Evolutionary conservation across 1,140 invertebrate species (phyloP).

Genomic region (Harpegnathos saltator): DNA sequence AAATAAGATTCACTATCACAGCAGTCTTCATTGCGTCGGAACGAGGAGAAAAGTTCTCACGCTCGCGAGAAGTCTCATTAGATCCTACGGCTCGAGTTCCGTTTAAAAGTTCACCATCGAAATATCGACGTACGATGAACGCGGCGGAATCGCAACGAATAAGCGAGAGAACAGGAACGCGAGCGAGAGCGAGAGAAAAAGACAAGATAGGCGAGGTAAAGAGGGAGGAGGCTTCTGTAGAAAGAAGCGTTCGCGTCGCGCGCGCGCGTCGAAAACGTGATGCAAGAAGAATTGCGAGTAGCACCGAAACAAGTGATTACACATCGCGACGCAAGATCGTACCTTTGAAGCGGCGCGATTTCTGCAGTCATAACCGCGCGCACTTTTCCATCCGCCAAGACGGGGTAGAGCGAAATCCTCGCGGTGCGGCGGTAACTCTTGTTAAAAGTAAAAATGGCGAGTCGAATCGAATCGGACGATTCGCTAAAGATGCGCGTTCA

Average conservation of each 20-base stretch:
- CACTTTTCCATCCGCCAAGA: background rate
- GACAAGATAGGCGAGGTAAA: background rate
- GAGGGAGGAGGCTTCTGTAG: background rate
- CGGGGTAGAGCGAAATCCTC: conserved; percentile 9
- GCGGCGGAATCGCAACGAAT: conserved; percentile 68
- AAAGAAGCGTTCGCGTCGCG: conserved; percentile 60
- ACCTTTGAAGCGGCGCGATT: background rate
- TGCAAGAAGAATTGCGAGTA: conserved; percentile 65
- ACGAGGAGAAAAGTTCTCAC: conserved; percentile 35
- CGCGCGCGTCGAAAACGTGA: conserved; percentile 47
- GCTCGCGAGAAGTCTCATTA: conserved; percentile 65
- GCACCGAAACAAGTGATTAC: conserved; percentile 68
- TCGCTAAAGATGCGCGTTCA: conserved; percentile 31
- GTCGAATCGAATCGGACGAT: conserved; percentile 54
- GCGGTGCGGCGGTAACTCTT: conserved; percentile 43
- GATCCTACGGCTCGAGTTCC: conserved; percentile 66
- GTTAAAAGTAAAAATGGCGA: too few relatives aligned
- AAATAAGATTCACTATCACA: conserved; percentile 48
- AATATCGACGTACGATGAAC: conserved; percentile 72
- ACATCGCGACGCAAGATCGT: background rate
- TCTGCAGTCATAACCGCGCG: background rate
- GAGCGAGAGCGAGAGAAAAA: background rate
- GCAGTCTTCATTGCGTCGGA: conserved; percentile 53
- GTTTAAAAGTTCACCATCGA: conserved; percentile 73
- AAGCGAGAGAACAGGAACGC: background rate